These are phyloP conservation scores for Setophaga coronata DNA, from an alignment of 2,113 vertebrate species.

Conservation along the genomic window DNA sequence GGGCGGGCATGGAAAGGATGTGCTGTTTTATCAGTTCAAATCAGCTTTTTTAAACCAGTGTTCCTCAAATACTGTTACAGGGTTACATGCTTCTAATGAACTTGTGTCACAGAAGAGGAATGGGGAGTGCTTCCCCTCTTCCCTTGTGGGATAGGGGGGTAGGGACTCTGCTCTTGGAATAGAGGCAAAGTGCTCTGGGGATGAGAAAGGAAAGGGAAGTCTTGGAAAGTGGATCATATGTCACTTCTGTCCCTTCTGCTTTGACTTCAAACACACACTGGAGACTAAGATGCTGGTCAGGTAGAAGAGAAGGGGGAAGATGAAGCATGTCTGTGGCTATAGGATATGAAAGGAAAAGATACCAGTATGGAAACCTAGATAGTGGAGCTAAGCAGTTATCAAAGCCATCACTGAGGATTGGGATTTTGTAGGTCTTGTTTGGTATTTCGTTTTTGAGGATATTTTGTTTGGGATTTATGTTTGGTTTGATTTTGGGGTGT, in stretches of 20 bases:
- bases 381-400: not conserved
- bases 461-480: not conserved
- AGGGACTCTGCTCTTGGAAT: not conserved
- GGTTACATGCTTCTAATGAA: not conserved
- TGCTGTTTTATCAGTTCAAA: not conserved
- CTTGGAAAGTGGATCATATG: not conserved
- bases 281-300: not conserved
- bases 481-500: not conserved
- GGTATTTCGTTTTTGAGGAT: not conserved
- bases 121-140: not conserved
- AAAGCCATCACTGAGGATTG: not conserved
- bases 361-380: not conserved
- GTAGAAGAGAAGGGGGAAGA: not conserved
- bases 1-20: accelerated
- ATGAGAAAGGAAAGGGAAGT: not conserved
- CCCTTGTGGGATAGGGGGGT: accelerated
- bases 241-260: not conserved
- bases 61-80: not conserved
- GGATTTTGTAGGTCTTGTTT: not conserved
- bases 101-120: not conserved
- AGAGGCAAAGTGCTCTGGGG: not conserved
- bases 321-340: too few relatives aligned
- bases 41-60: accelerated
- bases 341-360: not conserved
- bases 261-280: not conserved